Conservation (phyloP, 2,113 vertebrate species). For the Corynorhinus townsendii region DNA sequence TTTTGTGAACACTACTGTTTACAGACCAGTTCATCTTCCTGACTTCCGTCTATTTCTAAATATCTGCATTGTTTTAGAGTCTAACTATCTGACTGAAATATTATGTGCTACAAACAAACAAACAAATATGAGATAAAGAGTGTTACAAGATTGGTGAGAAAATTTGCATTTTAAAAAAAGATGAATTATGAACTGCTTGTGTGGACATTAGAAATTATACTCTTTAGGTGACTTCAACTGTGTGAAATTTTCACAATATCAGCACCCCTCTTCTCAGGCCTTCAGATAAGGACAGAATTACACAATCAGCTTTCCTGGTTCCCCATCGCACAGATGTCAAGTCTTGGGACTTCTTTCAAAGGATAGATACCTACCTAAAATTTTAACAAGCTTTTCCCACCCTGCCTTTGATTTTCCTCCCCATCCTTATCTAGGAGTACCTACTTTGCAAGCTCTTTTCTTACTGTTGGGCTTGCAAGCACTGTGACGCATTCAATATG, state of each 20-base stretch:
- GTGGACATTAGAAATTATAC: neutral
- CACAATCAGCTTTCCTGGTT: too few species aligned
- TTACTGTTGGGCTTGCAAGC: neutral
- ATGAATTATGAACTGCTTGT: neutral
- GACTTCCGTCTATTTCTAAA: neutral
- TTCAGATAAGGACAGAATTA: too few species aligned
- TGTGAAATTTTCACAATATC: neutral
- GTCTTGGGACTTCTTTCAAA: neutral
- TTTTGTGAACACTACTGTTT: neutral
- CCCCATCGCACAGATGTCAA: too few species aligned
- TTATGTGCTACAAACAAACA: neutral
- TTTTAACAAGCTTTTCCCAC: neutral
- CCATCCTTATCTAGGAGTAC: neutral
- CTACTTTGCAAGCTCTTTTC: neutral
- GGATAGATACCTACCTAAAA: neutral
- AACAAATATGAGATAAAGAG: neutral
- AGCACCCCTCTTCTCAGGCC: too few species aligned
- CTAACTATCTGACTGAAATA: neutral
- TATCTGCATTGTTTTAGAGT: neutral
- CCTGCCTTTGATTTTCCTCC: neutral
- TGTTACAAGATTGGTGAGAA: neutral
- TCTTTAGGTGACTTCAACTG: neutral
- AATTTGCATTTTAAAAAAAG: neutral
- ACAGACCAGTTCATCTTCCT: neutral
- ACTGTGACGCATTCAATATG: conserved; percentile 2